Base-by-base conservation (phyloP, 1,140 invertebrate genomes). In the Drosophila asahinai region DNA sequence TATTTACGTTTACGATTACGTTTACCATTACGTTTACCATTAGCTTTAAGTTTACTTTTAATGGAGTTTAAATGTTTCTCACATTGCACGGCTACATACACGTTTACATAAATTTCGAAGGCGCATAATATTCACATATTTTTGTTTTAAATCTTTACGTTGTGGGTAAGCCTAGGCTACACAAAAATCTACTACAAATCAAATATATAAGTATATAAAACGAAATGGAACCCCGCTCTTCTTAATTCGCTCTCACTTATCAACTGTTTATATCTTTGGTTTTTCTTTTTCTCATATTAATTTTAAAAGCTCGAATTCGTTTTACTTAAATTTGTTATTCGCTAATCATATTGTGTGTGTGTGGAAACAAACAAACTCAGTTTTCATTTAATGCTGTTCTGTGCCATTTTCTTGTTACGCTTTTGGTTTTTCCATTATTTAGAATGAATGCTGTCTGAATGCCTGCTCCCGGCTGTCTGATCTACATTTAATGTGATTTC, bases 71-170 rank as follows among this genome's bases (percentile, higher is more conserved):
- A 74, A 72, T 57, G 43, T 59, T 82, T 78, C 68, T 71, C 45
- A 67, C 65, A 72, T 62, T 67, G 60, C 83, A 80, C 80, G 60
- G 72, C 78, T 81, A 81, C 66, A 82, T 59, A 81, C 74, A 81
- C 55, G 67, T 74, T 74, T 80, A 77, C 82, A 86, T 84, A 66
- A 77, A 83, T 70, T 79, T 86, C 91, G 79, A 93, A 93, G 90
- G 92, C 92, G 92, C 92, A 91, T 93, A 86, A 83, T 92, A 92
- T 92, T 91, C 89, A 92, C 91, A 92, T 83, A 91, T 71, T 81
- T 78, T 76, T 52, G 33, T 71, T 67, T 64, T 66, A 55, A 60
- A 57, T 57, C 54, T 83, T 80, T 82, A 48, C 62, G 65, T 87
- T 81, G 57, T 68, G 55, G 60, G 73, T 84, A 84, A 78, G 42